Evolutionary conservation across 2,797 vertebrate genomes (phyloP).

Genomic region (Scyliorhinus canicula): DNA sequence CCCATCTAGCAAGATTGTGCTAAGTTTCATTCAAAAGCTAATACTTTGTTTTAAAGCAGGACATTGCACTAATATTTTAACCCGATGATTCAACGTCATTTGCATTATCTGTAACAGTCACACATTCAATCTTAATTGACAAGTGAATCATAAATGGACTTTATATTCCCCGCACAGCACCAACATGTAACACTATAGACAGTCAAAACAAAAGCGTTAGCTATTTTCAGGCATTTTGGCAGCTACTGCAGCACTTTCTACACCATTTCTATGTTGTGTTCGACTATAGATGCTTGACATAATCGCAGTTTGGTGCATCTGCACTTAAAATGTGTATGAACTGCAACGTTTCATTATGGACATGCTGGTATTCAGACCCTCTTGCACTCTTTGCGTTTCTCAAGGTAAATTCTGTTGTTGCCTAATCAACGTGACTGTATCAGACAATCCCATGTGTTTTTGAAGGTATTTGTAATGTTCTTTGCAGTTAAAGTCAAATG

Average conservation of each 20-base stretch:
- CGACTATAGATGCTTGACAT: slow-evolving; percentile 47
- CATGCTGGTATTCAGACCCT: slow-evolving; percentile 21
- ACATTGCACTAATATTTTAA: slow-evolving; percentile 71
- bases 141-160: slow-evolving; percentile 50
- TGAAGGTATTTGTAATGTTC: background rate
- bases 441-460: background rate
- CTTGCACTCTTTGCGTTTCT: background rate
- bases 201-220: slow-evolving; percentile 67
- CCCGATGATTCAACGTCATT: slow-evolving; percentile 60
- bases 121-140: slow-evolving; percentile 57
- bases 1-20: slow-evolving; percentile 75
- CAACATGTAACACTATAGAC: slow-evolving; percentile 60
- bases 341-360: slow-evolving; percentile 46
- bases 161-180: slow-evolving; percentile 63
- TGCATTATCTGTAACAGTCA: slow-evolving; percentile 59
- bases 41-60: slow-evolving; percentile 60
- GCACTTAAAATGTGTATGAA: slow-evolving; percentile 48
- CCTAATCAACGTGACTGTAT: background rate
- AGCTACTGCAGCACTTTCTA: slow-evolving; percentile 46
- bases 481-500: background rate
- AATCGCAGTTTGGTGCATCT: slow-evolving; percentile 46
- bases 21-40: slow-evolving; percentile 68
- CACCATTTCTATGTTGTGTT: slow-evolving; percentile 50
- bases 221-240: slow-evolving; percentile 44
- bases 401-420: background rate